phyloP scores from a whole-genome alignment of 2,113 vertebrate species.

The Pao palembangensis region DNA sequence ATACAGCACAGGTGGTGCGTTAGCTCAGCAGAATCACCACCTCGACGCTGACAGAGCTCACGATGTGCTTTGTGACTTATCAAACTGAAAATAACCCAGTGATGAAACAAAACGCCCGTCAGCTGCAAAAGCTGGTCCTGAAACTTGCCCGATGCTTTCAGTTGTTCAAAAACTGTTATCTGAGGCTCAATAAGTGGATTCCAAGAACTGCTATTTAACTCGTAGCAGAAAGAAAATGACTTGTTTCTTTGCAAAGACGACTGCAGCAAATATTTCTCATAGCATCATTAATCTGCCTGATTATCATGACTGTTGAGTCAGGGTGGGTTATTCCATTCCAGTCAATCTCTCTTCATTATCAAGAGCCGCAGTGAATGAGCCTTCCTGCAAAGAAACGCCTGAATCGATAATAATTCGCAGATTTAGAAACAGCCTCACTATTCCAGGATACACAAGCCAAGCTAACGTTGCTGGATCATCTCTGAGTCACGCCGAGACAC shows the following conservation, averaged over 20 bases:
- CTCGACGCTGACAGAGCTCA: conserved; percentile 18
- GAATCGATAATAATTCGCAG: neutral
- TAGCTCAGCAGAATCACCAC: neutral
- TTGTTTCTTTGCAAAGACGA: conserved; percentile 17
- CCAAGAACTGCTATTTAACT: conserved; percentile 19
- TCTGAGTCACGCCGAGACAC: too few species aligned
- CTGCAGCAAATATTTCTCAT: conserved; percentile 22
- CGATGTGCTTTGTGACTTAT: conserved; percentile 11
- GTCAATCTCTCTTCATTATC: conserved; percentile 2
- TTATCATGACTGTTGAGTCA: conserved; percentile 5
- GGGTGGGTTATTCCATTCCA: neutral
- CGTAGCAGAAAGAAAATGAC: conserved; percentile 9
- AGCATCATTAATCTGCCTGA: conserved; percentile 3
- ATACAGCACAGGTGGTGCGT: conserved; percentile 11
- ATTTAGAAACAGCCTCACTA: too few species aligned
- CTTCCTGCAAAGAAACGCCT: neutral
- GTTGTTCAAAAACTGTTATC: conserved; percentile 20
- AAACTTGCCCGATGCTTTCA: conserved; percentile 20
- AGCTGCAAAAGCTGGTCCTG: conserved; percentile 6
- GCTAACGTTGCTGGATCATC: too few species aligned
- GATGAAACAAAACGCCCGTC: conserved; percentile 1
- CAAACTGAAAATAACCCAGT: neutral
- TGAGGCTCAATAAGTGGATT: conserved; percentile 19
- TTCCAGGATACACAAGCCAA: too few species aligned
- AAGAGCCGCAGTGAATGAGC: neutral